Base-by-base conservation (phyloP, 1,140 invertebrate genomes). In the Lasioglossum albipes region DNA sequence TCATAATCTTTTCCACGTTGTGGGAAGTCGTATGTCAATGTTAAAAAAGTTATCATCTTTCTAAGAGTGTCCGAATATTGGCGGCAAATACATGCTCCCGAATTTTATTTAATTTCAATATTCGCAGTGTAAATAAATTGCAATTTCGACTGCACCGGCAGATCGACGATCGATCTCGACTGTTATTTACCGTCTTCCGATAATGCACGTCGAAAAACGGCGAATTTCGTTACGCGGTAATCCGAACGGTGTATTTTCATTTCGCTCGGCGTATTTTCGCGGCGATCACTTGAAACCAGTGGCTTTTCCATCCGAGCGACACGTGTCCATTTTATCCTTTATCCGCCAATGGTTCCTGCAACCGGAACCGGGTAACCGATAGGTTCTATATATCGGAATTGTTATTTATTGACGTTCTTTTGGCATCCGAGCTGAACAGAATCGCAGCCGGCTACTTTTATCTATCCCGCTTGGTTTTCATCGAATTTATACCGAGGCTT, bases 311-410 rank as follows among this genome's bases (percentile, higher is more conserved):
- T 65, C 36, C 10, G 16, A 65, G 62, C 27, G 27, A 64, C 61
- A 31, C 62, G 31, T 65, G 31, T 65, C 62, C 62, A 18, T 65
- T 65, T 65, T 41, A 65, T 41, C 22, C 62, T 65, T 65, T 41
- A 20, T 20, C 62, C 6, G 31, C 7, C 20, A 31, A 0, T 27
- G 22, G 36, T 65, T 41, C 31, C 31, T 65, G 18, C 5, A 20
- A 65, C 31, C 31, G 18, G 31, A 65, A 65, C 7, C 31, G 18
- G 31, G 31, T 20, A 65, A 65, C 31, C 62, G 16, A 65, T 41
- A 41, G 31, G 16, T 65, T 41, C 62, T 41, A 65, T 18, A 41
- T 41, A 41, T 1, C 16, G 5, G 62, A 20, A 41, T 65, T 41
- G 62, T 65, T 41, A 41, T 65, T 65, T 41, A 65, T 65, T 36